Percentiles rank a stretch among this genome's conserved stretches.
Conservation (phyloP, 2,797 vertebrate genomes). For the Gila robusta region DNA sequence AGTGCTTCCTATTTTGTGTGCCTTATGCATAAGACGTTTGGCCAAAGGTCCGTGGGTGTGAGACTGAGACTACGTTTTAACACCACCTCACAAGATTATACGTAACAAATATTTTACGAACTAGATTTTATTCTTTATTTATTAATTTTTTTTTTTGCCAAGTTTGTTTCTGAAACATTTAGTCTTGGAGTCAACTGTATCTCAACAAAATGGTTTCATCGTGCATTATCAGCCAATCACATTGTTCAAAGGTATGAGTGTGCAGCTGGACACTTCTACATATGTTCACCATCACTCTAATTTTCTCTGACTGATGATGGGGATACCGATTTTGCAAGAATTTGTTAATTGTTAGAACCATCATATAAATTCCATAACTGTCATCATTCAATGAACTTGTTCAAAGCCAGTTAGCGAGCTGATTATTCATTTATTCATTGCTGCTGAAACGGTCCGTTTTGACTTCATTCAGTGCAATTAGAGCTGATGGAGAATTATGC, state of each 20-base stretch:
- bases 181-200: neutral
- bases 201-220: neutral
- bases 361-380: constrained; percentile 48
- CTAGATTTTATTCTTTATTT: neutral
- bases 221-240: constrained; percentile 20
- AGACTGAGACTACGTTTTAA: too few relatives aligned
- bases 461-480: constrained; percentile 49
- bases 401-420: constrained; percentile 52
- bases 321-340: constrained; percentile 47
- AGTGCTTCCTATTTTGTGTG: neutral
- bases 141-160: neutral
- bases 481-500: constrained; percentile 46
- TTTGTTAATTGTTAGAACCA: constrained; percentile 44
- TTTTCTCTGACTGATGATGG: constrained; percentile 28
- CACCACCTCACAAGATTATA: neutral
- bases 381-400: constrained; percentile 60
- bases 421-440: constrained; percentile 55
- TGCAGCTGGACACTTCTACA: neutral
- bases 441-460: constrained; percentile 48
- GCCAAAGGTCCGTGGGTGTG: too few relatives aligned
- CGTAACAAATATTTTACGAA: neutral
- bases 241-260: neutral
- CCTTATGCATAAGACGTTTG: too few relatives aligned
- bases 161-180: neutral
- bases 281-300: constrained; percentile 20